Conservation (phyloP, 64 coral and sea anemone species). For the Montipora cactus region DNA sequence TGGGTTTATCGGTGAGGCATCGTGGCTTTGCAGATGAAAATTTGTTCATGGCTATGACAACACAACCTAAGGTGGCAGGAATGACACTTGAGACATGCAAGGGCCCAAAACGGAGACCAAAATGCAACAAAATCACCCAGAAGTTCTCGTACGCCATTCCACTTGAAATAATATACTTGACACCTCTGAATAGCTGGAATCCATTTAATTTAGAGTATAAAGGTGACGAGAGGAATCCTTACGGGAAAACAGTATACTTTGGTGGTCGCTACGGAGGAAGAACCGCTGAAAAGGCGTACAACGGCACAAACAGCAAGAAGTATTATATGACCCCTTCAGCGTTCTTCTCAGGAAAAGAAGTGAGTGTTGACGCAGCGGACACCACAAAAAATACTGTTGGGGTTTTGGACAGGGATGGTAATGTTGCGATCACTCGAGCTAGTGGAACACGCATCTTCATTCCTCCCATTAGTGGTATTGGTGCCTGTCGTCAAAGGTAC, state of each 20-base stretch:
- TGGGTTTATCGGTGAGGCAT: slow-evolving; percentile 60
- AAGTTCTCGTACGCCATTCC: slow-evolving; percentile 79
- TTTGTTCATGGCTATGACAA: slow-evolving; percentile 82
- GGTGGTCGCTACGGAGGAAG: slow-evolving; percentile 74
- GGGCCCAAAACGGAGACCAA: not conserved
- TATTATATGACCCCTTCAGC: slow-evolving; percentile 87
- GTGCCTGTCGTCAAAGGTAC: slow-evolving; percentile 66
- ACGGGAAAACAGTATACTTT: slow-evolving; percentile 52
- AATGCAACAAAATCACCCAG: slow-evolving; percentile 46
- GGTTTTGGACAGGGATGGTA: slow-evolving; percentile 72
- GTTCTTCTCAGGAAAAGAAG: slow-evolving; percentile 80
- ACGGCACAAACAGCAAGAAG: slow-evolving; percentile 83
- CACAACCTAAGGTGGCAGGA: slow-evolving; percentile 71
- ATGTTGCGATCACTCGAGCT: slow-evolving; percentile 36
- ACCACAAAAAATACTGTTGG: slow-evolving; percentile 82
- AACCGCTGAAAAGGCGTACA: slow-evolving; percentile 69
- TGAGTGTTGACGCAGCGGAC: slow-evolving; percentile 78
- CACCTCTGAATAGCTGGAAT: slow-evolving; percentile 79
- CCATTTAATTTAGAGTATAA: slow-evolving; percentile 82
- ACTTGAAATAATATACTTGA: slow-evolving; percentile 83
- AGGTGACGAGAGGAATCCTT: not conserved
- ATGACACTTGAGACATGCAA: slow-evolving; percentile 59
- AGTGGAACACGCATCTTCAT: slow-evolving; percentile 77
- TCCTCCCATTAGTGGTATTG: slow-evolving; percentile 49
- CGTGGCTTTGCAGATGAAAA: slow-evolving; percentile 77